Base-by-base conservation (phyloP, 35 echinoderm and acorn worm genomes). In the Chiridota heheva region DNA sequence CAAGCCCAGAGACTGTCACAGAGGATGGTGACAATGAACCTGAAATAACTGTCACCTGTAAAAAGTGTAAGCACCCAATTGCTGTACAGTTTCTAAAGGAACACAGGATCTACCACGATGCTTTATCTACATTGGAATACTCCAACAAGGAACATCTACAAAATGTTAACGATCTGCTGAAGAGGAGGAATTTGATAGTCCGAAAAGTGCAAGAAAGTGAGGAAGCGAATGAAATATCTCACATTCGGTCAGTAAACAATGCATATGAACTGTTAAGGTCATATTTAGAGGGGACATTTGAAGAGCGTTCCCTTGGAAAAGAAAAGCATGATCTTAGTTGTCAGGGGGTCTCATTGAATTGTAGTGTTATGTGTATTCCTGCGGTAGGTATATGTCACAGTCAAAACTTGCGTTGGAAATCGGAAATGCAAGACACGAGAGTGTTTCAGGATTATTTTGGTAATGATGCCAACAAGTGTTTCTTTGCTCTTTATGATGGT, bases 361-460 rank as follows among this genome's bases (percentile, higher is more conserved):
- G 92, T 42, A 96, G 87, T 71, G 76, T 88, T 29, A 40, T 34
- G 7, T 96, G 92, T 40, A 80, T 87, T 18, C 77, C 66, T 20
- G 88, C 92, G 29, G 72, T 90, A 7, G 88, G 92, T 3, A 85
- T 96, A 17, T 96, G 92, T 58, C 91, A 82, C 24, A 58, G 80
- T 55, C 82, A 69, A 44, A 96, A 96, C 55, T 66, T 75, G 41
- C 48, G 92, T 26, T 96, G 92, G 92, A 96, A 96, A 59, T 68
- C 77, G 17, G 84, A 64, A 28, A 96, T 96, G 92, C 87, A 96
- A 69, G 92, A 96, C 49, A 91, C 92, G 0, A 48, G 88, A 58
- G 88, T 96, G 2, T 96, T 96, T 77, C 92, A 96, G 58, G 92
- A 96, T 70, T 96, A 87, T 38, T 96, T 87, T 77, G 92, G 92